Evolutionary conservation across 2,888 invertebrate genomes (phyloP), one percentile per base, ranked within the genome.

Genomic region (Heliconius charithonia): DNA sequence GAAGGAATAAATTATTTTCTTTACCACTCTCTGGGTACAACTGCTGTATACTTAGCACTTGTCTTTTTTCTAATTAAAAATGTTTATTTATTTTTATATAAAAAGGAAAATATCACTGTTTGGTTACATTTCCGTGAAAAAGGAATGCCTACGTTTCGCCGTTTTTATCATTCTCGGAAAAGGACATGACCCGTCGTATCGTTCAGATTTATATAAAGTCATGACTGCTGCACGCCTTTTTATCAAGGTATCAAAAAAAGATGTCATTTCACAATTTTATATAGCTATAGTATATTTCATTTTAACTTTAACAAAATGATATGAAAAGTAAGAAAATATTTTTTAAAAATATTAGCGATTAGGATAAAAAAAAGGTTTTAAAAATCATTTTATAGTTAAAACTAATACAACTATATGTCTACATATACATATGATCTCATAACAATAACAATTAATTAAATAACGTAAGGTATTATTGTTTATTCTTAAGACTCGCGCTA

Each of bases 161-260:
- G 41, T 62, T 78, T 19, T 73, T 67, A 51, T 74, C 73, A 63
- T 78, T 74, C 66, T 69, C 67, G 67, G 66, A 67, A 67, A 74
- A 27, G 62, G 45, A 71, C 76, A 65, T 32, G 71, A 77, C 45
- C 71, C 45, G 69, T 74, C 69, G 66, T 69, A 69, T 71, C 78
- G 65, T 45, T 77, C 65, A 63, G 71, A 71, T 51, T 65, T 51
- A 63, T 65, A 63, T 72, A n/a, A 65, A 77, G n/a, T 65, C 25
- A 51, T 66, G 75, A 75, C 9, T 65, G 9, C 65, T 65, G 51
- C 29, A 29, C 65, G 66, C n/a, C 16, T 19, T 32, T 65, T 75
- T 56, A 75, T 75, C 75, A 29, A 29, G 45, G 51, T 59, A 59
- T 37, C 32, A 66, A 65, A 66, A 41, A 66, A 75, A 7, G 0